Evolutionary conservation across 2,888 invertebrate species (phyloP), one percentile per base, ranked within the genome.

Genomic region (Drosophila villosipedis): DNA sequence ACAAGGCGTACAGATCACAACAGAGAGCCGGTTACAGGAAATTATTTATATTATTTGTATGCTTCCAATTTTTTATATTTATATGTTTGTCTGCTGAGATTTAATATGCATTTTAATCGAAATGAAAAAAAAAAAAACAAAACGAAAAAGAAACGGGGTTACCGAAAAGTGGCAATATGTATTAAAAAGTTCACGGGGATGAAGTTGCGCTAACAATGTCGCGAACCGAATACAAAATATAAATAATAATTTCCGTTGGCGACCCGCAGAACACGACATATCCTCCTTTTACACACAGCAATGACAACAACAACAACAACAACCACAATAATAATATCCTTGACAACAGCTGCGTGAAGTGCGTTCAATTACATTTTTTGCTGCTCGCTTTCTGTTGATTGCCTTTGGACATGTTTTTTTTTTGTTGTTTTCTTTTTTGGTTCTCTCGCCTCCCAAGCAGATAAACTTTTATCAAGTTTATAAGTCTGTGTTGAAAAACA

Each of bases 31-130:
- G 67, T 64, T 69, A 76, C 90, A 89, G 90, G 89, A 87, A 86
- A 87, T 87, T 87, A 87, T 83, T 87, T 90, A 89, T 90, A 83
- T 89, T 87, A 89, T 89, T 87, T 85, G 76, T 82, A 73, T 82
- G 74, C 55, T 65, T 76, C 61, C 54, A 76, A 63, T 65, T 66
- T 57, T 68, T 72, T 61, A 30, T 53, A 25, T 33, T 33, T 50
- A 47, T 55, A 70, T 53, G 68, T 59, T 63, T 69, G 58, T 73
- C 63, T 75, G 80, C 71, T 78, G 72, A 78, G 78, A 85, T 85
- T 89, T 89, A 82, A 90, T 89, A 86, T 90, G 82, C 73, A 86
- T 83, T 87, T 87, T 87, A 87, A 87, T 90, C 86, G 49, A 62
- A 66, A 49, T 41, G 49, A 58, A 37, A n/a, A 3, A 12, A 10